Percentiles rank a stretch among this genome's conserved stretches.
These are phyloP conservation scores for Lagopus leucura DNA, from an alignment of 2,113 vertebrate species.

Conservation along the genomic window DNA sequence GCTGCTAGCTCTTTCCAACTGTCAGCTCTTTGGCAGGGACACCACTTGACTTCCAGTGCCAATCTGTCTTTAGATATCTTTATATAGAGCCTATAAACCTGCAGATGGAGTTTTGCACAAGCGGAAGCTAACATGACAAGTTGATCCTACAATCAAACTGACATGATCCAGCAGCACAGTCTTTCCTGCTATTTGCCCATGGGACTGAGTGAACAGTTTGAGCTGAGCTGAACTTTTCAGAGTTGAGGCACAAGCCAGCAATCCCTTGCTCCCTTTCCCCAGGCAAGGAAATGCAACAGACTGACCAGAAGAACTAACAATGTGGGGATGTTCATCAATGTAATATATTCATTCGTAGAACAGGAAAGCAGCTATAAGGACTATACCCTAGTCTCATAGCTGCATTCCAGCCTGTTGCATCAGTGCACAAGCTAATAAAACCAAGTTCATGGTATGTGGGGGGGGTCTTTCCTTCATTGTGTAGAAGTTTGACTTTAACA, in stretches of 20 bases:
- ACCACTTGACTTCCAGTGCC: background rate
- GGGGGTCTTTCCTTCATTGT: background rate
- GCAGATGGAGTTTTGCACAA: slow-evolving; percentile 44
- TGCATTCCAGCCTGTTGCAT: background rate
- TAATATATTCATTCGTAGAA: background rate
- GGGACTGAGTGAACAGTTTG: background rate
- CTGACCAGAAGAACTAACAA: background rate
- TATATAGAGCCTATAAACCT: slow-evolving; percentile 26
- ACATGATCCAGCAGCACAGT: background rate
- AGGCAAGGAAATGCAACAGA: background rate
- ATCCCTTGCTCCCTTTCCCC: background rate
- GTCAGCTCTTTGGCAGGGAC: slow-evolving; percentile 10
- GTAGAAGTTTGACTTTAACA: background rate
- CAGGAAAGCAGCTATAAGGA: background rate
- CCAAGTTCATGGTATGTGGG: background rate
- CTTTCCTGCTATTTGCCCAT: background rate
- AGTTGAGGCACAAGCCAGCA: background rate
- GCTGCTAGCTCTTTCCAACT: background rate
- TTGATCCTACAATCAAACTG: background rate
- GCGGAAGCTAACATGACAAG: slow-evolving; percentile 5
- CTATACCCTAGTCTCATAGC: background rate
- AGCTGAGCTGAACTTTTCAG: background rate
- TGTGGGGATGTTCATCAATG: background rate
- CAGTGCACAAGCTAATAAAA: background rate
- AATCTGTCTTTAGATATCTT: slow-evolving; percentile 11